A percentile compares a stretch with the other conserved stretches of the same genome.
Evolutionary conservation across 2,797 vertebrate species (phyloP).

Genomic region (Odontamblyopus lacepedii): DNA sequence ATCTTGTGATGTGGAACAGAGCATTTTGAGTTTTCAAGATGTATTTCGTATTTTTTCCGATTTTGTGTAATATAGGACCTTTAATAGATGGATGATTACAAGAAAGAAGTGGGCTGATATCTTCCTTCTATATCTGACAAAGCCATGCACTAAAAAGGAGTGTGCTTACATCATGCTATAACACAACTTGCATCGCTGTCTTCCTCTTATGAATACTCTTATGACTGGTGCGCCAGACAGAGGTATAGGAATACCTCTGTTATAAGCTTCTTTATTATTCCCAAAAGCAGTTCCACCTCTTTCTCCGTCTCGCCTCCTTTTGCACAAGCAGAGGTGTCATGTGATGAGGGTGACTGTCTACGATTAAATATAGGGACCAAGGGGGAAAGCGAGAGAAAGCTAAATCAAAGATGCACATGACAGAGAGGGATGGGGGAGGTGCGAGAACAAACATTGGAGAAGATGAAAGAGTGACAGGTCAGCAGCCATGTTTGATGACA

Average conservation of each 20-base stretch:
- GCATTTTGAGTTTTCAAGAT: too few relatives aligned
- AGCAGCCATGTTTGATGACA: constrained; percentile 15
- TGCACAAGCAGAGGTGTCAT: constrained; percentile 56
- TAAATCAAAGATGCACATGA: constrained; percentile 49
- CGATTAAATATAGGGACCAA: constrained; percentile 56
- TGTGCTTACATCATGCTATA: constrained; percentile 23
- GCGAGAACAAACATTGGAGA: constrained; percentile 49
- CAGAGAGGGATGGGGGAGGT: constrained; percentile 39
- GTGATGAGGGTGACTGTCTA: constrained; percentile 50
- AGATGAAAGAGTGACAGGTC: constrained; percentile 32
- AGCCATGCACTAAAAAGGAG: constrained; percentile 30
- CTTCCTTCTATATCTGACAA: constrained; percentile 15
- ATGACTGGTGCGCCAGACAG: not conserved
- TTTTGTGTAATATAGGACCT: too few relatives aligned
- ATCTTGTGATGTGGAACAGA: too few relatives aligned
- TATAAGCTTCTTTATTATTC: constrained; percentile 22
- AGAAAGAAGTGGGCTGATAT: constrained; percentile 28
- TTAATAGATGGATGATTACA: constrained; percentile 52
- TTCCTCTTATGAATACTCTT: constrained; percentile 7
- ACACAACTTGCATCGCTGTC: constrained; percentile 35
- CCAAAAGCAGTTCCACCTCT: constrained; percentile 43
- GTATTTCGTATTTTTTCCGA: too few relatives aligned
- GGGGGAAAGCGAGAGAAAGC: constrained; percentile 21
- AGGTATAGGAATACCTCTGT: too few relatives aligned
- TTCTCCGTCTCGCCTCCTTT: constrained; percentile 51